Conservation (phyloP, 1,140 invertebrate species). For the Lucilia cuprina region DNA sequence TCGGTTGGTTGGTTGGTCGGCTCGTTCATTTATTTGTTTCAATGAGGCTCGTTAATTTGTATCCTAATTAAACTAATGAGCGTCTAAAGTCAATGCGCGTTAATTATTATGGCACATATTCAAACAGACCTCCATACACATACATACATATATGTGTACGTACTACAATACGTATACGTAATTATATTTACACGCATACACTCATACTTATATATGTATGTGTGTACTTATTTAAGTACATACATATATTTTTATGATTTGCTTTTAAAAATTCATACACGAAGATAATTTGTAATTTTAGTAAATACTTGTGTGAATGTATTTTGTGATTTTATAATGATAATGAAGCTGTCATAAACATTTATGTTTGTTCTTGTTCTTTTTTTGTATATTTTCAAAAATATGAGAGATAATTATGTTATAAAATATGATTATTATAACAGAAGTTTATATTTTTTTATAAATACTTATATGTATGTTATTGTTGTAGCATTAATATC, state of each 20-base stretch:
- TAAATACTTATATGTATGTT: too few relatives aligned
- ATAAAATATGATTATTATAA: too few relatives aligned
- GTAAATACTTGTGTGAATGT: not conserved
- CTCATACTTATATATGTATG: not conserved
- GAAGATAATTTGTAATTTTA: conserved; percentile 13
- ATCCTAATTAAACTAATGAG: conserved; percentile 63
- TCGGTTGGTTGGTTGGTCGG: not conserved
- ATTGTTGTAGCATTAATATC: too few relatives aligned
- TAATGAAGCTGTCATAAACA: not conserved
- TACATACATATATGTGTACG: not conserved
- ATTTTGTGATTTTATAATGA: not conserved
- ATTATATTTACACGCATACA: not conserved
- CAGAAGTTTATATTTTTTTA: too few relatives aligned
- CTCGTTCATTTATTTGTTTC: conserved; percentile 33
- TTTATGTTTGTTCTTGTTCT: too few relatives aligned
- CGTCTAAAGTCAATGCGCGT: conserved; percentile 62
- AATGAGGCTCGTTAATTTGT: conserved; percentile 60
- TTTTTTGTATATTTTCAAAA: too few relatives aligned
- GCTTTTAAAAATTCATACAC: not conserved
- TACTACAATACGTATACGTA: not conserved
- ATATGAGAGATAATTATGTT: too few relatives aligned
- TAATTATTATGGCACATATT: conserved; percentile 36
- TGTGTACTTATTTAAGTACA: not conserved
- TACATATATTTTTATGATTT: not conserved
- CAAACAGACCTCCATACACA: too few relatives aligned